phyloP scores from a whole-genome alignment of 2,888 invertebrate genomes.

The Germaria angustata region DNA sequence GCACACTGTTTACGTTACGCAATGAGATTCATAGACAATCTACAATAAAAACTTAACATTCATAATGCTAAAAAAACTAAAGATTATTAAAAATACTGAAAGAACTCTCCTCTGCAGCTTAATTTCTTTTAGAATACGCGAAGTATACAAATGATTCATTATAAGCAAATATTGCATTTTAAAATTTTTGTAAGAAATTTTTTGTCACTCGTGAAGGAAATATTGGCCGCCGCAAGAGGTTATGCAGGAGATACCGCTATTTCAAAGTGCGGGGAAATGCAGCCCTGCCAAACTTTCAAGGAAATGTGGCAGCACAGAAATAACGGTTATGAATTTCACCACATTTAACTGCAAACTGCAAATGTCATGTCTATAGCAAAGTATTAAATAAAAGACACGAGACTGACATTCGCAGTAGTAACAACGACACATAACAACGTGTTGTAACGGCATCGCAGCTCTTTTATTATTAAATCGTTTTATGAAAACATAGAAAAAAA shows the following conservation, averaged over 20 bases:
- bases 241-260: not conserved
- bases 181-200: too few relatives aligned
- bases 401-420: slow-evolving; percentile 74
- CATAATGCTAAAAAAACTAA: too few relatives aligned
- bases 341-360: slow-evolving; percentile 34
- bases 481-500: slow-evolving; percentile 23
- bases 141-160: too few relatives aligned
- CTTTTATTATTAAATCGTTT: slow-evolving; percentile 25
- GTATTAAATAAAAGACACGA: slow-evolving; percentile 67
- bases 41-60: too few relatives aligned
- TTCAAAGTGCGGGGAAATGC: not conserved
- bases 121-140: too few relatives aligned
- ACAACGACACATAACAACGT: slow-evolving; percentile 69
- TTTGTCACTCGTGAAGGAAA: too few relatives aligned
- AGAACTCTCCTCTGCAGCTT: too few relatives aligned
- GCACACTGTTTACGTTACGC: too few relatives aligned
- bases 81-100: too few relatives aligned
- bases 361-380: slow-evolving; percentile 57
- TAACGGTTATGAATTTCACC: slow-evolving; percentile 71
- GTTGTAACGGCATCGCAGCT: slow-evolving; percentile 57
- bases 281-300: slow-evolving; percentile 31
- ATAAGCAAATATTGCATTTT: too few relatives aligned
- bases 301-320: slow-evolving; percentile 72
- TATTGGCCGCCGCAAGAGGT: not conserved
- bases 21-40: too few relatives aligned